Conservation (phyloP, 92 coral and sea anemone species). For the Zoanthus sansibaricus region DNA sequence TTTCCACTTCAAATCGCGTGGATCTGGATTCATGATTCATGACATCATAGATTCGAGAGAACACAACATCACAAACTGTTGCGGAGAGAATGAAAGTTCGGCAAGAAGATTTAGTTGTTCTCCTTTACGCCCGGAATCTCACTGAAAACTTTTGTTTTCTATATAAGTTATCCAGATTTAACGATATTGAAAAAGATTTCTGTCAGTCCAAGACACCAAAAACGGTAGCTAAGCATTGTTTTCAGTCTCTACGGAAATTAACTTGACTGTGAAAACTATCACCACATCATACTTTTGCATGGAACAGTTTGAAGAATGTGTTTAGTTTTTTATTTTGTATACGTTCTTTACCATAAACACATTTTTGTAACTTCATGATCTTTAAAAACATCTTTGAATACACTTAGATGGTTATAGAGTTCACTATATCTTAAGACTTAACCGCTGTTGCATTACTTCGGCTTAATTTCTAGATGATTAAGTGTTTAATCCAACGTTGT, state of each 20-base stretch:
- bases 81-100: background rate
- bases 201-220: background rate
- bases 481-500: background rate
- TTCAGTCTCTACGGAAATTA: background rate
- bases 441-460: background rate
- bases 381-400: constrained; percentile 2
- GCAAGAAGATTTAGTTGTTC: background rate
- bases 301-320: background rate
- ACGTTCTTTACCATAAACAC: background rate
- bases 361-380: background rate
- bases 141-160: background rate
- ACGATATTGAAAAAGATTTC: background rate
- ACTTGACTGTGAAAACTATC: background rate
- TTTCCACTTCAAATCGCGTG: constrained; percentile 46
- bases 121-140: background rate
- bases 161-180: background rate
- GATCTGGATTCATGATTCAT: constrained; percentile 58
- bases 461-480: background rate
- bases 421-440: too few relatives aligned
- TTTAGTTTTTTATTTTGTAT: background rate
- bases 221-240: background rate
- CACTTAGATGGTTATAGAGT: background rate
- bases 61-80: constrained; percentile 4
- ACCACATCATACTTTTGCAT: background rate
- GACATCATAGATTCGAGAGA: constrained; percentile 57